Evolutionary conservation across 2,888 invertebrate species (phyloP).

Genomic region (Hirtodrosophila trivittata): DNA sequence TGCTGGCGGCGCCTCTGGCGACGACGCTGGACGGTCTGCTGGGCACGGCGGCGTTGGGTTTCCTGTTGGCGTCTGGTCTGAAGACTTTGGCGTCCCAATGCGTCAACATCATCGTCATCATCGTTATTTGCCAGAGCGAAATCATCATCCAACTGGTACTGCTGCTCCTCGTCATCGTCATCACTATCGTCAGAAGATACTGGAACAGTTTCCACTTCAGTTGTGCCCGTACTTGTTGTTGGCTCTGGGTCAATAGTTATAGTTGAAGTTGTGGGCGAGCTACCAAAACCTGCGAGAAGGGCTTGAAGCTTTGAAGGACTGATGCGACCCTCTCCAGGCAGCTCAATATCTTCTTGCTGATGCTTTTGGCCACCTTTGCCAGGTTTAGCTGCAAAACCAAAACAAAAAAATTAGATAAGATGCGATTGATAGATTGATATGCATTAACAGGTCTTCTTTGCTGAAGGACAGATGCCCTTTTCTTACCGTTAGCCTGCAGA

Average conservation of each 20-base stretch:
- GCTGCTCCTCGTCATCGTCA: conserved; percentile 27
- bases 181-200: conserved; percentile 25
- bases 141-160: conserved; percentile 8
- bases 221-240: neutral
- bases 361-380: conserved; percentile 38
- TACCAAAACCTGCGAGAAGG: conserved; percentile 20
- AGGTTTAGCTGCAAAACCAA: conserved; percentile 46
- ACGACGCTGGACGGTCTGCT: conserved; percentile 44
- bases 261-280: neutral
- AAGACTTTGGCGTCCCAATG: conserved; percentile 37
- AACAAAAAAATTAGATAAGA: too few relatives aligned
- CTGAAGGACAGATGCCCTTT: too few relatives aligned
- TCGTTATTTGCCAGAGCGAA: conserved; percentile 26
- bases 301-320: conserved; percentile 46
- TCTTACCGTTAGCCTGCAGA: conserved; percentile 55
- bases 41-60: conserved; percentile 47
- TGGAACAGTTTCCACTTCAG: neutral
- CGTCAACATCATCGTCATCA: conserved; percentile 25
- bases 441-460: too few relatives aligned
- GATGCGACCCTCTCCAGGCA: conserved; percentile 56
- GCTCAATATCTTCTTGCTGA: conserved; percentile 36
- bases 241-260: neutral
- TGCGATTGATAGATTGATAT: too few relatives aligned
- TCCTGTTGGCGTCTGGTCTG: conserved; percentile 42
- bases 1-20: conserved; percentile 50